Evolutionary conservation across 2,113 vertebrate genomes (phyloP).

Genomic region (Crypturellus undulatus): DNA sequence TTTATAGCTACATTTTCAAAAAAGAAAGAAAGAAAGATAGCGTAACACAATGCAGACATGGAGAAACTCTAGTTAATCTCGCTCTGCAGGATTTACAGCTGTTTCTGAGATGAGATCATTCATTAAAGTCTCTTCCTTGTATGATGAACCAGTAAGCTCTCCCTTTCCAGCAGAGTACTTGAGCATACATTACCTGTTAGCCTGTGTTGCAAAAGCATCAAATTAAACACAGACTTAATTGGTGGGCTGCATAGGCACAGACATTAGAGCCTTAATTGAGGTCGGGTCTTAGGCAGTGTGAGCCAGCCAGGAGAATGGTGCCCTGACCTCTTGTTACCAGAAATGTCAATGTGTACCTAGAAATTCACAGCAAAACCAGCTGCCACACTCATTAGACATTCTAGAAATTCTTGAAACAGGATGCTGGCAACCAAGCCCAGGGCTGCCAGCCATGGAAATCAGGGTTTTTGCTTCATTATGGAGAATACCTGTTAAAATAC

Average conservation of each 20-base stretch:
- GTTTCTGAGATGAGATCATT: neutral
- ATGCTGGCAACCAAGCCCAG: neutral
- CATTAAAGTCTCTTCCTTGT: neutral
- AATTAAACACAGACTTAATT: neutral
- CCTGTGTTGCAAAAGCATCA: neutral
- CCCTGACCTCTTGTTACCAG: neutral
- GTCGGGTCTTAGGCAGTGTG: neutral
- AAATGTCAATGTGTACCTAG: neutral
- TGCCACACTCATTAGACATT: rapidly evolving
- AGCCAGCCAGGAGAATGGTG: neutral
- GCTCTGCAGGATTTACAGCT: neutral
- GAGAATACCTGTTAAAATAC: neutral
- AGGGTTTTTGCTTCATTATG: neutral
- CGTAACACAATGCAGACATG: neutral
- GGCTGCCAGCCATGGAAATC: neutral
- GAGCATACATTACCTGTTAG: neutral
- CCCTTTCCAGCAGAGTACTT: neutral
- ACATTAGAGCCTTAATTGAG: neutral
- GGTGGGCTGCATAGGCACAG: neutral
- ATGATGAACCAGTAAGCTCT: neutral
- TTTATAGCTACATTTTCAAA: neutral
- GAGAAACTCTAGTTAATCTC: neutral
- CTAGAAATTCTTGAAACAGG: neutral
- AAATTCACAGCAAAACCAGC: neutral
- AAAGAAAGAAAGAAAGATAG: neutral